Conservation (phyloP, 2,113 vertebrate genomes). For the Scortum barcoo region DNA sequence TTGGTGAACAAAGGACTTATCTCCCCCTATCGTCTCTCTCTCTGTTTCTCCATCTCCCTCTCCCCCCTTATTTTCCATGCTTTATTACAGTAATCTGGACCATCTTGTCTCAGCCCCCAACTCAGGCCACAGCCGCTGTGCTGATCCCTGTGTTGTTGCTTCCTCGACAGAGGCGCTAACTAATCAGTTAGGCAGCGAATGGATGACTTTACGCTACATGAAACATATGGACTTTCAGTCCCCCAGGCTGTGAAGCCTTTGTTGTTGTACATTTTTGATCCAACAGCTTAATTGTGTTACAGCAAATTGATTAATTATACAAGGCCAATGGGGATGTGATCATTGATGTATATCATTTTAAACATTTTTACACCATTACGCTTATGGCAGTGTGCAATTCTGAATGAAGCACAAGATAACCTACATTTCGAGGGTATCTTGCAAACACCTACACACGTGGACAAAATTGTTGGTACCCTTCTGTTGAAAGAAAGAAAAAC, state of each 20-base stretch:
- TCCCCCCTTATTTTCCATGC: slow-evolving; percentile 70
- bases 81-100: slow-evolving; percentile 78
- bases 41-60: slow-evolving; percentile 44
- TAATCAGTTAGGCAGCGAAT: slow-evolving; percentile 27
- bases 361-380: neutral
- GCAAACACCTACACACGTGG: slow-evolving; percentile 6
- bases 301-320: slow-evolving; percentile 27
- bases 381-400: neutral
- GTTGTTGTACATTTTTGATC: slow-evolving; percentile 14
- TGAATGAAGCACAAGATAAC: neutral
- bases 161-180: slow-evolving; percentile 28
- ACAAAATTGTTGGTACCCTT: too few relatives aligned
- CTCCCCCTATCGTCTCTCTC: slow-evolving; percentile 53
- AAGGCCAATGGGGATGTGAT: slow-evolving; percentile 13
- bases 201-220: slow-evolving; percentile 4
- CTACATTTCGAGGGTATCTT: neutral
- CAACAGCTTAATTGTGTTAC: slow-evolving; percentile 39
- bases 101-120: slow-evolving; percentile 65
- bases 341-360: slow-evolving; percentile 10
- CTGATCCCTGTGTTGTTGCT: slow-evolving; percentile 42
- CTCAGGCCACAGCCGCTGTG: slow-evolving; percentile 26
- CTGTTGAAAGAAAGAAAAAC: too few relatives aligned
- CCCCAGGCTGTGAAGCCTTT: slow-evolving; percentile 28
- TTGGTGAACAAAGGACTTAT: slow-evolving; percentile 75
- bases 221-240: slow-evolving; percentile 39